Evolutionary conservation across 2,797 vertebrate genomes (phyloP).

Genomic region (Brachymystax lenok): DNA sequence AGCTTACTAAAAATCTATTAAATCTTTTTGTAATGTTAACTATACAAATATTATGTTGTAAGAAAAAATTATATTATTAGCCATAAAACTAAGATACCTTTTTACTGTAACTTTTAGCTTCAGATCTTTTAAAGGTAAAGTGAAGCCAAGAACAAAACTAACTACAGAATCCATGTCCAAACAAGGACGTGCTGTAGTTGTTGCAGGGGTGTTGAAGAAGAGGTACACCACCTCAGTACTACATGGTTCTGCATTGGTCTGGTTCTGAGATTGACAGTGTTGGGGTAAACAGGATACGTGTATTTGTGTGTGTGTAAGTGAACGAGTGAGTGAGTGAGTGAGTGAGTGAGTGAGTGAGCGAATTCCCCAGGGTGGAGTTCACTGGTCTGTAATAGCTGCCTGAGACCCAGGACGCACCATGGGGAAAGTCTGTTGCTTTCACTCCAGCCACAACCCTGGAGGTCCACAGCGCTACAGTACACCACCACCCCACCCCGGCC

Average conservation of each 20-base stretch:
- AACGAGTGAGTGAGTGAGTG: no score
- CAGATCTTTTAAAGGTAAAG: background rate
- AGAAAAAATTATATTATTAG: background rate
- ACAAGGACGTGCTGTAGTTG: background rate
- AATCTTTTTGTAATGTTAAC: background rate
- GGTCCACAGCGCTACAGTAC: background rate
- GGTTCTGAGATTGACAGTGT: constrained; percentile 14
- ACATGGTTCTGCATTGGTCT: background rate
- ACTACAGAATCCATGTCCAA: background rate
- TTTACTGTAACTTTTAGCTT: background rate
- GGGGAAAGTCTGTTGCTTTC: constrained; percentile 7
- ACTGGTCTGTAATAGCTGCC: constrained; percentile 14
- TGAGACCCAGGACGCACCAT: constrained; percentile 21
- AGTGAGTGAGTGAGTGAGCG: background rate
- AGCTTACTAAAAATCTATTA: background rate
- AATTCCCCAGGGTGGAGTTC: constrained; percentile 24
- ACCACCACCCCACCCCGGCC: background rate
- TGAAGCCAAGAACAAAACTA: background rate
- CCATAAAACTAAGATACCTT: background rate
- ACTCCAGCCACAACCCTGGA: background rate
- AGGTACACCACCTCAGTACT: background rate
- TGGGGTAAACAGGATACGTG: constrained; percentile 14
- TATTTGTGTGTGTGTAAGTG: no score
- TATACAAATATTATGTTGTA: background rate
- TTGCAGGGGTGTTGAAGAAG: background rate